A percentile compares a stretch with the other conserved stretches of the same genome.
Conservation (phyloP, 1,140 invertebrate genomes). For the Drosophila ambigua region DNA sequence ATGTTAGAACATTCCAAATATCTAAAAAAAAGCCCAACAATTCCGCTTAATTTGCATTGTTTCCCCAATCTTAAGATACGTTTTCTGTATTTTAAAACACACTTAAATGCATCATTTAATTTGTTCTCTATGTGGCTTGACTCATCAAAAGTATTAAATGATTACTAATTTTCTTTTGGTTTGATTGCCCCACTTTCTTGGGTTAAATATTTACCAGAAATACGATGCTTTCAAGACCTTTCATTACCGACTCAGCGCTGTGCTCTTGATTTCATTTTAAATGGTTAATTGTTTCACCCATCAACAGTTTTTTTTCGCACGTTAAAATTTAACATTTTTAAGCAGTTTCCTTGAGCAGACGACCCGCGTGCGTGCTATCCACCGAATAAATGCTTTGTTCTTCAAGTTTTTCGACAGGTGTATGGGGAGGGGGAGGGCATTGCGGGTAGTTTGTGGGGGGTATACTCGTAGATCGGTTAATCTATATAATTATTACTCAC, state of each 20-base stretch:
- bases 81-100: too few relatives aligned
- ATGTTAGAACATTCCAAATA: too few relatives aligned
- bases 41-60: too few relatives aligned
- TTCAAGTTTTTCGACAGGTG: slow-evolving; percentile 38
- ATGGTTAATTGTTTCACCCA: slow-evolving; percentile 14
- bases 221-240: background rate
- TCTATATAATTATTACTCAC: slow-evolving; percentile 78
- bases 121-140: too few relatives aligned
- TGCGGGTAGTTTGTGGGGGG: background rate
- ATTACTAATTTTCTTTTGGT: too few relatives aligned
- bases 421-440: slow-evolving; percentile 8
- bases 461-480: slow-evolving; percentile 19
- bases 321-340: slow-evolving; percentile 27
- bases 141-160: too few relatives aligned
- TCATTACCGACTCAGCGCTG: slow-evolving; percentile 4
- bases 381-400: background rate
- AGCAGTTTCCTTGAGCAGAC: slow-evolving; percentile 49
- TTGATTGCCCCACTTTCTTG: too few relatives aligned
- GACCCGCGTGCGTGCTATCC: slow-evolving; percentile 51
- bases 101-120: too few relatives aligned
- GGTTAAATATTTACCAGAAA: too few relatives aligned
- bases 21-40: too few relatives aligned
- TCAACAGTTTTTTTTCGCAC: slow-evolving; percentile 25
- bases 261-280: slow-evolving; percentile 9
- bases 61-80: too few relatives aligned